Base-by-base conservation (phyloP, 2,888 invertebrate species). In the Tuberolachnus salignus region DNA sequence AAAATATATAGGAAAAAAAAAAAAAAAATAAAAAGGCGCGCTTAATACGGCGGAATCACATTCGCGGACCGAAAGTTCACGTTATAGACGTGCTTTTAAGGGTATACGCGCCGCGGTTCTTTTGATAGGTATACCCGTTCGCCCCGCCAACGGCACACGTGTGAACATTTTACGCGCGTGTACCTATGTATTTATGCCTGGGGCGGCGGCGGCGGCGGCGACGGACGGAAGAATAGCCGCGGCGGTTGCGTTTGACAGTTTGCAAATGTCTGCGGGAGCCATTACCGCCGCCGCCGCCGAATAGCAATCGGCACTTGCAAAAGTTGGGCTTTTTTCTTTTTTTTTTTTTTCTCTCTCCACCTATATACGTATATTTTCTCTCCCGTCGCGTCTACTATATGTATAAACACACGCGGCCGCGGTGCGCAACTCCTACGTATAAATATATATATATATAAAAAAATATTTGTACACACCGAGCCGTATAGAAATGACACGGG, bases 171-270 rank as follows among this genome's bases (percentile, higher is more conserved):
- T 21, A 14, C 21, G 46, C 19, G 21, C 46, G 46, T 26, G 23
- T 16, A 51, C 51, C 21, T 21, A 44, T 4, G 8, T 42, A 4
- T 34, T 34, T 34, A 34, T 16, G 14, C 8, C 1, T 14, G 19
- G 49, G 11, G 23, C 14, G 13, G 13, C 21, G 49, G 23, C n/a
- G n/a, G n/a, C 51, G 53, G 44, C 16, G 42, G 21, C 23, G 64
- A 61, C 66, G 57, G 55, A 46, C 66, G 19, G 69, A 78, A 78
- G 78, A 78, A 78, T 78, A 78, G 78, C 78, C 78, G 57, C n/a
- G 59, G 51, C 42, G 78, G 67, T 78, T 81, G 81, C 80, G 75
- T 81, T 80, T 81, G 81, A 81, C 81, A 81, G 80, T 81, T 81
- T 81, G 80, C 81, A 81, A 81, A 81, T 81, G 81, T 81, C 80